Conservation (phyloP, 2,113 vertebrate species). For the Sisor rabdophorus region DNA sequence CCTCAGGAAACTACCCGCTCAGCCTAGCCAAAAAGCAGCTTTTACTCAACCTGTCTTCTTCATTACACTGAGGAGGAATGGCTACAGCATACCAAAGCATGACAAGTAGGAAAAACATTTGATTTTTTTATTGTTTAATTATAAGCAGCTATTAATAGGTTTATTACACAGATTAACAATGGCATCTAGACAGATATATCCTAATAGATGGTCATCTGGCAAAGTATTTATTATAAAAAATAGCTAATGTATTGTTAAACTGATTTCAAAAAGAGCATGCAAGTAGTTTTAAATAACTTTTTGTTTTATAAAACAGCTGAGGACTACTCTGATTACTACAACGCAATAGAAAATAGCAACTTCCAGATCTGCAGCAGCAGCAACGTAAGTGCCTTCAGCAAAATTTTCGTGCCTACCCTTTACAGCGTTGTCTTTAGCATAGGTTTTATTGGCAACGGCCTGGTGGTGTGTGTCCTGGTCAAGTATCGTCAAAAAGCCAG, state of each 20-base stretch:
- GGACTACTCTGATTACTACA: background rate
- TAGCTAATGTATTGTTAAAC: background rate
- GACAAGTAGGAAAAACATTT: background rate
- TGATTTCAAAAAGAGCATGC: background rate
- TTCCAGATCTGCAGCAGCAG: conserved; percentile 15
- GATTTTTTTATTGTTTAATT: background rate
- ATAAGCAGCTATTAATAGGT: background rate
- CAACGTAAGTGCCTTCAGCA: conserved; percentile 46
- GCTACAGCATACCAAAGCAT: background rate
- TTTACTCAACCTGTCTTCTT: background rate
- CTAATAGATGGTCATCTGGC: no score
- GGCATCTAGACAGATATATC: background rate
- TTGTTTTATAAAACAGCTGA: background rate
- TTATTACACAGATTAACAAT: background rate
- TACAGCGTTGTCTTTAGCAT: conserved; percentile 75
- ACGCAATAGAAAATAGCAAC: rapidly evolving
- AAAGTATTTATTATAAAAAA: background rate
- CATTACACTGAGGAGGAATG: background rate
- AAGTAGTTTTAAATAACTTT: no score
- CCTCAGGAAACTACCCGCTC: conserved; percentile 8
- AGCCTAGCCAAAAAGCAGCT: background rate
- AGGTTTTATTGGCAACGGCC: conserved; percentile 68
- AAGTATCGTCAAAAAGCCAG: conserved; percentile 65
- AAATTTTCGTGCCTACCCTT: conserved; percentile 64
- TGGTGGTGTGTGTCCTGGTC: conserved; percentile 78